Evolutionary conservation across 2,797 vertebrate genomes (phyloP), one percentile per base, ranked within the genome.

Genomic region (Diglossa cyanea): DNA sequence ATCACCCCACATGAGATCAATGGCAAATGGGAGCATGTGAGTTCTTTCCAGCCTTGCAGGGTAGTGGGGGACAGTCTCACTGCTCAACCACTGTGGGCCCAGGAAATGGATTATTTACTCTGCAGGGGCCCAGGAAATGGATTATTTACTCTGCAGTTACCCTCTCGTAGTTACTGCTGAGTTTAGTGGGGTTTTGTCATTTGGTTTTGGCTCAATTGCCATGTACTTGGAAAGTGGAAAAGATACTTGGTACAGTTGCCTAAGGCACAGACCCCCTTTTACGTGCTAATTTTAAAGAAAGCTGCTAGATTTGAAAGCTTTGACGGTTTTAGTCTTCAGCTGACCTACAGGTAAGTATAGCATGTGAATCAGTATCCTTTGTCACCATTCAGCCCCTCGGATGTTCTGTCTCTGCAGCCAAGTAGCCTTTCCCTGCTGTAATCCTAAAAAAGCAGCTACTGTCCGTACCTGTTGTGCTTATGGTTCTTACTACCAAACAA

Each of bases 11-110:
- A 99, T 68, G 99, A 99, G 97, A 98, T 99, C 93, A 99, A 99
- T 62, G 96, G 97, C 98, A 99, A 99, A 98, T 99, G 99, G 99
- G 99, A 99, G 93, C 99, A 99, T 61, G 99, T 99, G 94, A 98
- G 98, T 97, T 53, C n/a, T 62, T 93, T 87, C n/a, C 24, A 92
- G 1, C 33, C 58, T 79, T 88, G 65, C 37, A 48, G 62, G 47
- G 55, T 86, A 7, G n/a, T 31, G 54, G 28, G 48, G 30, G 21
- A 45, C 30, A 60, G 11, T 57, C 31, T 37, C 10, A 15, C 58
- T 73, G 55, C 26, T 62, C 55, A 35, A 11, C 28, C 39, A 50
- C 48, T 70, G 25, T 2, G 5, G 30, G 21, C 58, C 20, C 25
- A 73, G 60, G 44, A 92, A 71, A 55, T 48, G 26, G 20, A 40